phyloP scores from a whole-genome alignment of 2,888 invertebrate genomes.

The Cephus pulcher region DNA sequence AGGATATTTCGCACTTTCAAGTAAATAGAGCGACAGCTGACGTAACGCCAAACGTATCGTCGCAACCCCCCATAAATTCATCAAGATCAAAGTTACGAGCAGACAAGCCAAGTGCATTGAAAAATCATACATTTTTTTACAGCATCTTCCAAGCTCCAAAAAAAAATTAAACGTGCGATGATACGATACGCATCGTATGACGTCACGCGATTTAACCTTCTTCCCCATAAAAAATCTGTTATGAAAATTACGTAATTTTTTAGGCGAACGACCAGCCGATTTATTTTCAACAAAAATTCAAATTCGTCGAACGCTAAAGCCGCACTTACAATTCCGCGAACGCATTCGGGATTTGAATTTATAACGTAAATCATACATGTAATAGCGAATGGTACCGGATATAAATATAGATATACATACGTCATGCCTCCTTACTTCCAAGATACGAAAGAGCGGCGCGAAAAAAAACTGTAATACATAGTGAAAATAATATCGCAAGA shows the following conservation, averaged over 20 bases:
- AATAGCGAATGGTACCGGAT: background rate
- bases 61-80: background rate
- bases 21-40: background rate
- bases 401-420: background rate
- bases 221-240: background rate
- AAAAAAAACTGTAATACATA: background rate
- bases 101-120: background rate
- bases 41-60: background rate
- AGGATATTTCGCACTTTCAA: background rate
- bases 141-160: background rate
- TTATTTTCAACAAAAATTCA: background rate
- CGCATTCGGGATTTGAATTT: background rate
- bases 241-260: background rate
- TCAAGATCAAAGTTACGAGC: background rate
- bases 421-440: background rate
- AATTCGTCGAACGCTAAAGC: background rate
- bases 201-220: too few relatives aligned
- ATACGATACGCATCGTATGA: background rate
- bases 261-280: background rate
- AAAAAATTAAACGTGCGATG: background rate
- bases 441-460: background rate
- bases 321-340: background rate
- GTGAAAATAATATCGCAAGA: background rate
- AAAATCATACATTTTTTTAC: background rate
- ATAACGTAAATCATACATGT: background rate